Conservation (phyloP, 2,113 vertebrate species). For the Brachyhypopomus occidentalis region DNA sequence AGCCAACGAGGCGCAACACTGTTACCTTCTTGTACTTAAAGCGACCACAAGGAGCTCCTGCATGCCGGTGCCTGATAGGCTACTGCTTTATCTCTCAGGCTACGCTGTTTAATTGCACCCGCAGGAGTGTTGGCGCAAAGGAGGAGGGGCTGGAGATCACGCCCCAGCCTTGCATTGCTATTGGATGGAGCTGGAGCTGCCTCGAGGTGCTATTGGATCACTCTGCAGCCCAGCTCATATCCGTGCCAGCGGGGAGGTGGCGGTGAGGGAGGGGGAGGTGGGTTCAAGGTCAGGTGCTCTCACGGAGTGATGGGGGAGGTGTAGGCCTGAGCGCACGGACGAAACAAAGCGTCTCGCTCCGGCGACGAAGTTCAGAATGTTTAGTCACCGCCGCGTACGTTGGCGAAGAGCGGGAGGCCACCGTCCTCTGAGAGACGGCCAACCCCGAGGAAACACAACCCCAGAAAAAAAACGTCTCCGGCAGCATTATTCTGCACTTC, state of each 20-base stretch:
- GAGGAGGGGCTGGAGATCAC: not conserved
- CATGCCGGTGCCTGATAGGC: not conserved
- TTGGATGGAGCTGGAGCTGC: conserved; percentile 27
- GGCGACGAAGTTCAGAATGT: not conserved
- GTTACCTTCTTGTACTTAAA: not conserved
- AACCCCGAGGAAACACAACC: no score
- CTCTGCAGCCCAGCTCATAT: conserved; percentile 61
- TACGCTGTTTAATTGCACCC: not conserved
- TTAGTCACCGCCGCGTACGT: not conserved
- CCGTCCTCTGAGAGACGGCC: no score
- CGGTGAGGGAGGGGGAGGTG: conserved; percentile 64
- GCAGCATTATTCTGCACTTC: not conserved
- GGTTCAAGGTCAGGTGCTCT: conserved; percentile 68
- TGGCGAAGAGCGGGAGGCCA: no score
- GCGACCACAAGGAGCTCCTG: not conserved
- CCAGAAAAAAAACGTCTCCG: not conserved
- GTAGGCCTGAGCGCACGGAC: conserved; percentile 10
- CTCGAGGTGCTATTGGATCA: conserved; percentile 41
- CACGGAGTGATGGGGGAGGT: conserved; percentile 50
- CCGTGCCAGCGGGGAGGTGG: conserved; percentile 67
- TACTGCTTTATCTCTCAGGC: not conserved
- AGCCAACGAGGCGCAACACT: not conserved
- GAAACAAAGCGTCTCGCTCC: conserved; percentile 34
- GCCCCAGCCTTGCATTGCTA: not conserved
- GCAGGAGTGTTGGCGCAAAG: not conserved